Base-by-base conservation (phyloP, 1,140 invertebrate species). In the Aphelenchoides besseyi region DNA sequence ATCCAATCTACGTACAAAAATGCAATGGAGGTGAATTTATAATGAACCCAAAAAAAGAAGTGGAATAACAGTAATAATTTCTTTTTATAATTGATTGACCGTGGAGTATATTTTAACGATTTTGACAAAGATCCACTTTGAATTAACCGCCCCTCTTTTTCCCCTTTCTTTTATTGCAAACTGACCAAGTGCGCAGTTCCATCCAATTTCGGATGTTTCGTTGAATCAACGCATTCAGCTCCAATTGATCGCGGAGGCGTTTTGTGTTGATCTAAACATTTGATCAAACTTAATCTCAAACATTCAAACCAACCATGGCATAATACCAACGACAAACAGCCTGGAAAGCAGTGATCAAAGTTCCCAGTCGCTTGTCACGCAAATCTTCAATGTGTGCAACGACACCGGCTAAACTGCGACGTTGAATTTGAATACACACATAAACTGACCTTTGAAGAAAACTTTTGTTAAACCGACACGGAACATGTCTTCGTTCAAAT, bases 341-440 rank as follows among this genome's bases (percentile, higher is more conserved):
- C 35, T 99, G 97, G 89, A 99, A 91, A 92, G 94, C 97, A 81
- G 94, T 93, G 82, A 98, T 92, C 85, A 99, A 97, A 87, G 95
- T 95, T 86, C 92, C 89, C 62, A 99, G 88, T 87, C 93, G 92
- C 84, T 97, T 94, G 87, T 99, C 97, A 90, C 97, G 92, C 87
- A 98, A 89, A 88, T 99, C 97, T 89, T 99, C 97, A 90, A 99
- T 93, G 87, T 94, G 92, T 94, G 97, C 97, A 88, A 99, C 88
- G 83, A 98, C 93, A 90, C 97, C 97, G 85, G 97, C 97, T 96
- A 1, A 41, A 54, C n/a, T 48, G 12, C 12, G 41, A 23, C 41
- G 41, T 12, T 23, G 30, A 73, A 37, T 53, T 54, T 16, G 28
- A 9, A 2, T 12, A 2, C 9, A 9, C 28, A 59, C 2, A 29